Evolutionary conservation across 1,140 invertebrate genomes (phyloP), one percentile per base, ranked within the genome.

Genomic region (Cydia splendana): DNA sequence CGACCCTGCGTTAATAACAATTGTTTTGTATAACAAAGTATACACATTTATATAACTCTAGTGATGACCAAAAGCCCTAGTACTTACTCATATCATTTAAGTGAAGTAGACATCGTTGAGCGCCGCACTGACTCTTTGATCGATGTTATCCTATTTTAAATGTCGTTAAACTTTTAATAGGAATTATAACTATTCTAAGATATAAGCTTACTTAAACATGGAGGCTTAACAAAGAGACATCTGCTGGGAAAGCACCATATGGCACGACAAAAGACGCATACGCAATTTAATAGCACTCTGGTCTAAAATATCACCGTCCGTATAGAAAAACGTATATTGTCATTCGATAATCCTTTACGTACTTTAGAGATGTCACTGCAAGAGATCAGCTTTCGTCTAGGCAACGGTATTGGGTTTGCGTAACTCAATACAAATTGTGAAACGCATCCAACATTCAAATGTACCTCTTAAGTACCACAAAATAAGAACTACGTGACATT

Each of bases 241-340:
- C 90, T 92, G 88, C 84, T 87, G 81, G 67, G 85, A 90, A 89
- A 90, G 89, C 88, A 84, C 87, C 91, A 92, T 91, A 87, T 93
- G 90, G 87, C 75, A 81, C 79, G 79, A 93, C 90, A 92, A 93
- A 91, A 82, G 90, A 85, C 77, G 80, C 81, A 90, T 88, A 89
- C 90, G 90, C 91, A 93, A 93, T 92, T 91, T 93, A 93, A 93
- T 92, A 93, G 89, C 88, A 85, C 91, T 90, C 85, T 88, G 90
- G 87, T 87, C 82, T 88, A 83, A 90, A 90, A 92, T 87, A 86
- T 84, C 81, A 77, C 82, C 80, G 75, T 82, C 76, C 20, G 83
- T 82, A 80, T 83, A 76, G 80, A 91, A 92, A 91, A 91, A 88
- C 76, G 79, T 81, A 88, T 85, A 89, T 91, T 92, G 91, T 92